Evolutionary conservation across 2,113 vertebrate species (phyloP), one percentile per base, ranked within the genome.

Genomic region (Elgaria multicarinata): DNA sequence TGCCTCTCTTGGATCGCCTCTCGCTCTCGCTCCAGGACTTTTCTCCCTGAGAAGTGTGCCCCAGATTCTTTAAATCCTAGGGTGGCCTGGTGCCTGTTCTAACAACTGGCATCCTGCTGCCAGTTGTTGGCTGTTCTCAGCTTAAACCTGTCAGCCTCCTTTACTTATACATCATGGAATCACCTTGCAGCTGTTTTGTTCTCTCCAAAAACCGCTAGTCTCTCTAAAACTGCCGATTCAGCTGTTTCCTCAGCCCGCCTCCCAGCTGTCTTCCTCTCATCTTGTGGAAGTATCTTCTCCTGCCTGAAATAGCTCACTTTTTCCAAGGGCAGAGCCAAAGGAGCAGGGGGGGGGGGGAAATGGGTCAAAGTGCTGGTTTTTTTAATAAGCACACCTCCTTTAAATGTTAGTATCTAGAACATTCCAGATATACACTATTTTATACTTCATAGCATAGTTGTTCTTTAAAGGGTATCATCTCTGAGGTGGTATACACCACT

Each of bases 211-310:
- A 84, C 46, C 78, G 74, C 82, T 71, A 78, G 72, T 33, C 62
- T 69, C 39, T 44, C 88, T 33, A 77, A 36, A 89, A 84, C 44
- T 85, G 88, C 72, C 5, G 39, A 78, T 69, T 89, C 88, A 89
- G 72, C 82, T 78, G 2, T 89, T 89, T 89, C 74, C 62, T 33
- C 83, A 78, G 42, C 88, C 46, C 36, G 78, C 58, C 82, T 85
- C 82, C 75, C 88, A 89, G 88, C 72, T 85, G 74, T 58, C 88
- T 89, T 89, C 42, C 81, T 89, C 71, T 89, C 67, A 53, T 89
- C 88, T 89, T 77, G 16, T 78, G 88, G 82, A 89, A 89, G 67
- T 84, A 84, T 85, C 44, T 83, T 76, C 55, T 44, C 44, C 64
- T 67, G 62, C 88, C 88, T 89, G 64, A 89, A 85, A 89, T 67